Evolutionary conservation across 2,113 vertebrate genomes (phyloP), one percentile per base, ranked within the genome.

Genomic region (Chaenogobius annularis): DNA sequence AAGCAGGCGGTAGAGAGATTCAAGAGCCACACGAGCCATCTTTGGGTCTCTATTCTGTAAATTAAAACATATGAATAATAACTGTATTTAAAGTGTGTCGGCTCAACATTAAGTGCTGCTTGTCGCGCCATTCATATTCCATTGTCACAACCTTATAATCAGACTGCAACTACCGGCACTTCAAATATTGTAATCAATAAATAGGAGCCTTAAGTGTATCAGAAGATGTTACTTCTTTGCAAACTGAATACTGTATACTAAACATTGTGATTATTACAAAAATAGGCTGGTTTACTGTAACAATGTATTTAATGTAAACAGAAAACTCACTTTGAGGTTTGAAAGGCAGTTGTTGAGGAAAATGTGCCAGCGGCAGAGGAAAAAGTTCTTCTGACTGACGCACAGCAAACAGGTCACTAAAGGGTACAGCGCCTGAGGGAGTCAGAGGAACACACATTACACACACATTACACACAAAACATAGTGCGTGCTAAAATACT

Each of bases 281-380:
- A 40, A 40, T 40, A 9, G 37, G 17, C 8, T 5, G 2, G 40
- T 23, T 22, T 23, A 22, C 10, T 46, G 23, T 12, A 17, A 9
- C 40, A 22, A 15, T 62, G 17, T 63, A 12, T 43, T 48, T 74
- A 14, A 3, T 19, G 3, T 0, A 20, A 26, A 72, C 1, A 46
- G 62, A 66, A 61, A 64, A 19, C 80, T 91, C 76, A 99, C 98
- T 94, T 99, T 99, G 69, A 99, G 96, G 90, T 99, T 99, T 78
- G 98, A 99, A 59, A 99, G 92, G 87, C 98, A 99, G 93, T 98
- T 98, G 94, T 96, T 99, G 90, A 99, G 96, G 90, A 99, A 99
- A 89, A 99, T 78, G 85, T 99, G 96, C 98, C 98, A 99, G 86
- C 97, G 95, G 89, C 95, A 96, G 80, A 99, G 92, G 81, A 99